Percentiles rank a stretch among this genome's conserved stretches.
phyloP scores from a whole-genome alignment of 2,888 invertebrate genomes.

The Halictus ligatus region DNA sequence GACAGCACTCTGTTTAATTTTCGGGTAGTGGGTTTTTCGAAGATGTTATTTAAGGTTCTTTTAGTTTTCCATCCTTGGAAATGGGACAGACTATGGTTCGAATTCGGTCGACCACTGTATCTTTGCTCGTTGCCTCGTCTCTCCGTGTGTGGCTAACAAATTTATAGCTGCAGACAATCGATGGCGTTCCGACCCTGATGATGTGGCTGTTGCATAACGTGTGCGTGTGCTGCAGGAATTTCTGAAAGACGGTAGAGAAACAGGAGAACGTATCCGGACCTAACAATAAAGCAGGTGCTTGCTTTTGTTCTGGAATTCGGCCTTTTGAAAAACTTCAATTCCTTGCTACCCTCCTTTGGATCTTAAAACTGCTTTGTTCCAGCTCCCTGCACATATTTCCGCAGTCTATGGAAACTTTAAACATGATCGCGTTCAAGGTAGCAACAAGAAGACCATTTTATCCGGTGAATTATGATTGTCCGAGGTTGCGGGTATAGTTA shows the following conservation, averaged over 20 bases:
- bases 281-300: not conserved
- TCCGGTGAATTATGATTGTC: not conserved
- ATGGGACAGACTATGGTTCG: not conserved
- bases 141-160: not conserved
- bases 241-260: not conserved
- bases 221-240: not conserved
- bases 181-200: not conserved
- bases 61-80: not conserved
- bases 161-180: not conserved
- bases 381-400: not conserved
- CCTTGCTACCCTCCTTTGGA: not conserved
- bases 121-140: not conserved
- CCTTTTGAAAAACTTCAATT: not conserved
- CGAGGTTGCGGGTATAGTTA: no score
- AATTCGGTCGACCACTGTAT: not conserved
- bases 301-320: not conserved
- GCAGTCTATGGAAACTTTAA: not conserved
- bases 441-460: not conserved
- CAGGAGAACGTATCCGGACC: not conserved
- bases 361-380: not conserved
- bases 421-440: no score
- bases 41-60: slow-evolving; percentile 4
- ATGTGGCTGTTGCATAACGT: not conserved
- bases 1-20: slow-evolving; percentile 28
- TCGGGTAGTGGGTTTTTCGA: slow-evolving; percentile 14